A percentile compares a stretch with the other conserved stretches of the same genome.
Evolutionary conservation across 37 sponge, comb jelly and placozoan genomes (phyloP).

Genomic region (Spongilla lacustris): DNA sequence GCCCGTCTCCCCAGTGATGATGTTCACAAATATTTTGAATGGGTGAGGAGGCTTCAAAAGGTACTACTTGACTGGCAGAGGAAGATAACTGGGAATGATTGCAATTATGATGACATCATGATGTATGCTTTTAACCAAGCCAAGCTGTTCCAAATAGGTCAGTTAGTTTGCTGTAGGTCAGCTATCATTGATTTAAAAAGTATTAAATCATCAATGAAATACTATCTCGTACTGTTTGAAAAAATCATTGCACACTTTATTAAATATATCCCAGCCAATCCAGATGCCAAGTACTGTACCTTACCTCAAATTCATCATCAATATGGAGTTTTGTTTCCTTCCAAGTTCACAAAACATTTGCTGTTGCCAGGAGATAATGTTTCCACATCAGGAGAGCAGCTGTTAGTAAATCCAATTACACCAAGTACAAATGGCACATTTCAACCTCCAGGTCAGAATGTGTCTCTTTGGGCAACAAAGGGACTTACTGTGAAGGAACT

Average conservation of each 20-base stretch:
- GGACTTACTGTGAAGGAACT: slow-evolving; percentile 13
- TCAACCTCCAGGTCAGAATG: slow-evolving; percentile 30
- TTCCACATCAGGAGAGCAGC: background rate
- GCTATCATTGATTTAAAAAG: background rate
- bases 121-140: slow-evolving; percentile 29
- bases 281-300: slow-evolving; percentile 36
- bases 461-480: slow-evolving; percentile 17
- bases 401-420: background rate
- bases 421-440: slow-evolving; percentile 16
- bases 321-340: slow-evolving; percentile 40
- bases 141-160: background rate
- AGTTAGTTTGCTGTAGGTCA: slow-evolving; percentile 14
- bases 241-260: slow-evolving; percentile 29
- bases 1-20: background rate
- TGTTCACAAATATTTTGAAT: slow-evolving; percentile 50
- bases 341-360: background rate
- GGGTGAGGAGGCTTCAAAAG: slow-evolving; percentile 38
- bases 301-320: slow-evolving; percentile 8
- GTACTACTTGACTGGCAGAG: slow-evolving; percentile 34
- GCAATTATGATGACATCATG: slow-evolving; percentile 61
- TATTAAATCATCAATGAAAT: background rate
- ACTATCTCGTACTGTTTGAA: slow-evolving; percentile 21
- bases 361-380: slow-evolving; percentile 26
- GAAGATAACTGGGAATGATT: background rate
- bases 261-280: slow-evolving; percentile 37